A percentile compares a stretch with the other conserved stretches of the same genome.
These are phyloP conservation scores for Styela clava DNA, from an alignment of 23 tunicate genomes.

Conservation along the genomic window DNA sequence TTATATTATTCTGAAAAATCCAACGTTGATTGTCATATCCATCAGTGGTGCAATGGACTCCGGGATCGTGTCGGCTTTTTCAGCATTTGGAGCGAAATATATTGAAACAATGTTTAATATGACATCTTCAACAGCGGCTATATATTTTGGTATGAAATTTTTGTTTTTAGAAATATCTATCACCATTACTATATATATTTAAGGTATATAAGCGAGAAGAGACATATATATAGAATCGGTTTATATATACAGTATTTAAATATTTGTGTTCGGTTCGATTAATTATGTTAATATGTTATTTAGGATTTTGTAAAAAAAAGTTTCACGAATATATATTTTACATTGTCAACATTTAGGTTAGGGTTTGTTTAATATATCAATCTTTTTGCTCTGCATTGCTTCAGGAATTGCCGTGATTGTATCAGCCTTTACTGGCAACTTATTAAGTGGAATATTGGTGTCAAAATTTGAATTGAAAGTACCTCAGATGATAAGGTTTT, in stretches of 20 bases:
- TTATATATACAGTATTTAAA: too few relatives aligned
- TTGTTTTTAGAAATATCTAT: not conserved
- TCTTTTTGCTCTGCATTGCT: too few relatives aligned
- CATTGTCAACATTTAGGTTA: too few relatives aligned
- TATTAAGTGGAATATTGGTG: conserved; percentile 63
- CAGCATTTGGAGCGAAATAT: conserved; percentile 75
- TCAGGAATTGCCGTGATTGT: conserved; percentile 48
- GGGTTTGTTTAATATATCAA: too few relatives aligned
- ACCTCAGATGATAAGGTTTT: conserved; percentile 49
- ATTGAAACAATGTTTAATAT: conserved; percentile 62
- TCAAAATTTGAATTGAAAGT: conserved; percentile 54
- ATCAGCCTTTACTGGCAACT: conserved; percentile 49
- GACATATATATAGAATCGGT: too few relatives aligned
- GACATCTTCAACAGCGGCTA: conserved; percentile 46
- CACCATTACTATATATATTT: too few relatives aligned
- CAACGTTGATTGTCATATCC: conserved; percentile 41
- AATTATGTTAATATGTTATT: too few relatives aligned
- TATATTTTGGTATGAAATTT: conserved; percentile 41
- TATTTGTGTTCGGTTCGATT: too few relatives aligned
- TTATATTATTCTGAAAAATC: conserved; percentile 42
- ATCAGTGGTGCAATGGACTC: conserved; percentile 64
- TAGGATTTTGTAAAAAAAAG: too few relatives aligned
- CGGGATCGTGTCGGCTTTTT: conserved; percentile 35
- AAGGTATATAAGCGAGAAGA: too few relatives aligned
- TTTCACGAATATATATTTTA: too few relatives aligned